A percentile compares a stretch with the other conserved stretches of the same genome.
Conservation (phyloP, 2,113 vertebrate genomes). For the Perccottus glenii region DNA sequence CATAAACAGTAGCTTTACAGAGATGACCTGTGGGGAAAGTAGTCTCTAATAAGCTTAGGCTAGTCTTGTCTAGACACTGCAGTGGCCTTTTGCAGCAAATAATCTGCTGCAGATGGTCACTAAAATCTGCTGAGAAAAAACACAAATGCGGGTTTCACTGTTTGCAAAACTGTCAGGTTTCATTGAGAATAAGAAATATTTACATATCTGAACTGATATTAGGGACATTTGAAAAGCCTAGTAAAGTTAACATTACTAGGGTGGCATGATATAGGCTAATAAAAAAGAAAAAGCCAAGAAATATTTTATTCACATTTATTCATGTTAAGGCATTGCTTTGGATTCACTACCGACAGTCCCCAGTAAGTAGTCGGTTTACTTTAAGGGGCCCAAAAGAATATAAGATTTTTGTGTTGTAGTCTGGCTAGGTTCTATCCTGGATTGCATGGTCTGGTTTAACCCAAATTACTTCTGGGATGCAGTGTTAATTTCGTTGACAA, state of each 20-base stretch:
- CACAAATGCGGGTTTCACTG: background rate
- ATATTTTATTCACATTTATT: too few species aligned
- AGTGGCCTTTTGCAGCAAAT: constrained; percentile 25
- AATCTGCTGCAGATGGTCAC: constrained; percentile 34
- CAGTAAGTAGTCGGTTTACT: too few species aligned
- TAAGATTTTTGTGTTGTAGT: too few species aligned
- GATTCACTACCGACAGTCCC: too few species aligned
- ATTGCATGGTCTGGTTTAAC: too few species aligned
- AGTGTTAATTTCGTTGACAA: too few species aligned
- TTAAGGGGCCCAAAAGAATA: too few species aligned
- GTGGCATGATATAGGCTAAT: too few species aligned
- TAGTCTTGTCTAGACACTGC: constrained; percentile 39
- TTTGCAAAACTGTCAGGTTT: background rate
- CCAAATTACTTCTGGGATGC: too few species aligned
- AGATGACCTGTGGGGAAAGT: constrained; percentile 55
- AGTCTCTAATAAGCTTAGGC: constrained; percentile 51
- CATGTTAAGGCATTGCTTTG: too few species aligned
- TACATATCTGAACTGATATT: background rate
- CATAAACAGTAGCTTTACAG: constrained; percentile 10
- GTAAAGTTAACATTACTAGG: background rate
- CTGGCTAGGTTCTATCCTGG: too few species aligned
- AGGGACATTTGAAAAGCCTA: background rate
- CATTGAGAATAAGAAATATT: background rate
- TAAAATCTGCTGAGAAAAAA: constrained; percentile 13
- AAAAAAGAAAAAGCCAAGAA: too few species aligned